A percentile compares a stretch with the other conserved stretches of the same genome.
phyloP scores from a whole-genome alignment of 2,797 vertebrate genomes.

The Gallinago nigripennis region DNA sequence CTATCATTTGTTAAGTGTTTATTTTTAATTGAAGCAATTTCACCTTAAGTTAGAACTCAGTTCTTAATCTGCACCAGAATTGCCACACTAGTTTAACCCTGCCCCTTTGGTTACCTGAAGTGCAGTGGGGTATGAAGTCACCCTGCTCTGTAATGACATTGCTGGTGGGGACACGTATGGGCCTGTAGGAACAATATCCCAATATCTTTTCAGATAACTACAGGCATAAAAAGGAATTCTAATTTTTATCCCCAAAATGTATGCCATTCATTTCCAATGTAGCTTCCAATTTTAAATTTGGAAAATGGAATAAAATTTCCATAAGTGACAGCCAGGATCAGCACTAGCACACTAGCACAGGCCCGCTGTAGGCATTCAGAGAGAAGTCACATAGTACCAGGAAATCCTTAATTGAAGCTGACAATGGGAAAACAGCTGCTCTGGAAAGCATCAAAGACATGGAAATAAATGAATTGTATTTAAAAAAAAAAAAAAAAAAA shows the following conservation, averaged over 20 bases:
- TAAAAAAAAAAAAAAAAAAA: fast-evolving
- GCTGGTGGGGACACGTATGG: not conserved
- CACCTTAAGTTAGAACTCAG: not conserved
- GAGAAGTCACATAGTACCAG: not conserved
- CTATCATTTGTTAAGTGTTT: not conserved
- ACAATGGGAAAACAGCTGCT: not conserved
- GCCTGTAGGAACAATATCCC: not conserved
- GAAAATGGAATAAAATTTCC: not conserved
- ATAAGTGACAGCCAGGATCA: not conserved
- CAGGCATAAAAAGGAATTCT: not conserved
- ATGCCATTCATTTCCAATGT: not conserved
- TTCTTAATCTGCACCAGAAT: not conserved
- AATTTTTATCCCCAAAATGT: not conserved
- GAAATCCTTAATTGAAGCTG: not conserved
- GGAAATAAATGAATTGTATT: not conserved
- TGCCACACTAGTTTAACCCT: not conserved
- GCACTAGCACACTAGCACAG: not conserved
- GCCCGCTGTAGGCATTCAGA: not conserved
- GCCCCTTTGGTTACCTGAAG: not conserved
- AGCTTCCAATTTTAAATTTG: not conserved
- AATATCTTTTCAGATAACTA: not conserved
- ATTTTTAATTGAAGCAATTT: not conserved
- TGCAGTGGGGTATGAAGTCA: fast-evolving
- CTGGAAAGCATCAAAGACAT: constrained; percentile 20
- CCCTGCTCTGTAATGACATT: not conserved